phyloP scores from a whole-genome alignment of 2,888 invertebrate genomes.

The Yponomeuta cagnagella region DNA sequence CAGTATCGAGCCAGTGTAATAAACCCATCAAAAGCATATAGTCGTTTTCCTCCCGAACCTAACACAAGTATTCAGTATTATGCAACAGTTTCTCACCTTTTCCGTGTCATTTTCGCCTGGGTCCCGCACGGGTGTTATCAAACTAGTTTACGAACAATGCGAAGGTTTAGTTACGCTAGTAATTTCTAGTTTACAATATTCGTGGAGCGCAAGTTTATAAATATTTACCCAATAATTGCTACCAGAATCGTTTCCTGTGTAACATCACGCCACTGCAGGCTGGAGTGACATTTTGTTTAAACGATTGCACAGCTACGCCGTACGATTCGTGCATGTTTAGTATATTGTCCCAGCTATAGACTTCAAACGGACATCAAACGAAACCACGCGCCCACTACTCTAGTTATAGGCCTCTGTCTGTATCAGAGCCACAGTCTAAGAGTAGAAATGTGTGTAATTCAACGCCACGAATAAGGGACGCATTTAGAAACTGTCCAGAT shows the following conservation, averaged over 20 bases:
- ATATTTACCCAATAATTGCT: background rate
- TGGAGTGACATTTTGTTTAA: background rate
- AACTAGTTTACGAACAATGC: no score
- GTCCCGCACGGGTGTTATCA: no score
- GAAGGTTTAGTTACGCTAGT: background rate
- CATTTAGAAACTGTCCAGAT: background rate
- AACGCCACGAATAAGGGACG: background rate
- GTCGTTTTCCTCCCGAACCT: no score
- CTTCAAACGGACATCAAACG: background rate
- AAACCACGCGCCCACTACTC: background rate
- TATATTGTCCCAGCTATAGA: background rate
- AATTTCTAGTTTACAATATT: background rate
- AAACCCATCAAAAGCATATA: no score
- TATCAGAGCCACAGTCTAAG: background rate
- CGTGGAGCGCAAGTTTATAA: background rate
- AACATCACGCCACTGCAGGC: background rate
- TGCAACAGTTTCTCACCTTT: no score
- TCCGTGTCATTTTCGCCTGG: no score
- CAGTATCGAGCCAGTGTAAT: no score
- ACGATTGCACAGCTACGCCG: background rate
- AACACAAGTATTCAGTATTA: no score
- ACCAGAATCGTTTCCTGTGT: background rate
- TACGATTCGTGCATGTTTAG: background rate
- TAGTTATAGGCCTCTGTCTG: background rate
- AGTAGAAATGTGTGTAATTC: background rate